phyloP scores from a whole-genome alignment of 2,888 invertebrate species.

The Latheticus oryzae region DNA sequence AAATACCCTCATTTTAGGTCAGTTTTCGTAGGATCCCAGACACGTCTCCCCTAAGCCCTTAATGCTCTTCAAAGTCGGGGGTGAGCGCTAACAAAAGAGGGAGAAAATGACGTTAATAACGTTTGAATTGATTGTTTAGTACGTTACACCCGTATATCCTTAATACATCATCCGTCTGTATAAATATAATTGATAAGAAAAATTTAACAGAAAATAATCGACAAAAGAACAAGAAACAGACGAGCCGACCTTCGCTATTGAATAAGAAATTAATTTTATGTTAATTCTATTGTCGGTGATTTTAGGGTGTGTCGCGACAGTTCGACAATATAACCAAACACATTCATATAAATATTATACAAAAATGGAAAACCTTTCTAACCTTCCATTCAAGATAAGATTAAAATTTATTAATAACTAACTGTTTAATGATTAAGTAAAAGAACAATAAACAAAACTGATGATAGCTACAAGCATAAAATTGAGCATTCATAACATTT shows the following conservation, averaged over 20 bases:
- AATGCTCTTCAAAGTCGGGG: slow-evolving; percentile 28
- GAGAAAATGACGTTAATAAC: slow-evolving; percentile 44
- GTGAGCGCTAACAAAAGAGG: slow-evolving; percentile 35
- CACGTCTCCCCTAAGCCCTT: slow-evolving; percentile 20
- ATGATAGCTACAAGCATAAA: slow-evolving; percentile 18
- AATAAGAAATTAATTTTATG: slow-evolving; percentile 40
- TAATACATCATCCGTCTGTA: too few species aligned
- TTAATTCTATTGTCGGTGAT: slow-evolving; percentile 37
- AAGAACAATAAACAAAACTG: slow-evolving; percentile 9
- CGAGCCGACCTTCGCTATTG: slow-evolving; percentile 36
- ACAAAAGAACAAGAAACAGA: slow-evolving; percentile 23
- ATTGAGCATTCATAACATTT: slow-evolving; percentile 3
- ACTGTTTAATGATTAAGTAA: too few species aligned
- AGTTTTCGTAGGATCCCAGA: slow-evolving; percentile 22
- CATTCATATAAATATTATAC: slow-evolving; percentile 2
- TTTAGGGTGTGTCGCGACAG: slow-evolving; percentile 32
- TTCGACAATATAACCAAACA: slow-evolving; percentile 7
- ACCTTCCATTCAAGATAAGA: slow-evolving; percentile 14
- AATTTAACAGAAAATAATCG: background rate
- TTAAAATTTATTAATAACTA: slow-evolving; percentile 20
- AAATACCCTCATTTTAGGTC: slow-evolving; percentile 4
- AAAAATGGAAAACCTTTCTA: slow-evolving; percentile 7
- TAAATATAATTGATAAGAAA: slow-evolving; percentile 8
- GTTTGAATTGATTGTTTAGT: slow-evolving; percentile 47
- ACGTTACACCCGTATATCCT: slow-evolving; percentile 26